Percentiles rank a stretch among this genome's conserved stretches.
Conservation (phyloP, 2,113 vertebrate species). For the Asarcornis scutulata region DNA sequence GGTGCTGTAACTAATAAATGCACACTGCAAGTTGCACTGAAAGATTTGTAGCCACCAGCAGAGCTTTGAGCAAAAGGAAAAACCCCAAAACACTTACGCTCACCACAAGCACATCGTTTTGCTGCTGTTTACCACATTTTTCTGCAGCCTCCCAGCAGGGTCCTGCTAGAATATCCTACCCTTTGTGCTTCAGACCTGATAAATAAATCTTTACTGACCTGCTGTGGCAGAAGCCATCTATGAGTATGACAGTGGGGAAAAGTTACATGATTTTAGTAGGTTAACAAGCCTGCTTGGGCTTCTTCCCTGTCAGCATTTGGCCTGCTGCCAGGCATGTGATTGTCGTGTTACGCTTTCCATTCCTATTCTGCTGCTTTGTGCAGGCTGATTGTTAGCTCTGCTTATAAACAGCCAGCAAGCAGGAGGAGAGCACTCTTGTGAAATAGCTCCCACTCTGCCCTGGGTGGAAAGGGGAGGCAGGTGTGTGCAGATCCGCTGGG, state of each 20-base stretch:
- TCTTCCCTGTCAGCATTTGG: slow-evolving; percentile 19
- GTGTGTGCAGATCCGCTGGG: neutral
- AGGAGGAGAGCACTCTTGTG: neutral
- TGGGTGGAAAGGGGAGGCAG: neutral
- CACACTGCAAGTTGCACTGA: neutral
- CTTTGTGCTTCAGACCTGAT: neutral
- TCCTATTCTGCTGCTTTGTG: neutral
- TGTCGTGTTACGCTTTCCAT: neutral
- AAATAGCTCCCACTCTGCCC: neutral
- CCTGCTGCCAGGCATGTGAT: slow-evolving; percentile 12
- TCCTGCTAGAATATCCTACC: neutral
- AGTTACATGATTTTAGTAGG: neutral
- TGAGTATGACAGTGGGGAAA: neutral
- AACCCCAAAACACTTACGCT: neutral
- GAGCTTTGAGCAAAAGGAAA: slow-evolving; percentile 14
- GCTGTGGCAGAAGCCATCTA: neutral
- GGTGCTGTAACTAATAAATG: slow-evolving; percentile 43
- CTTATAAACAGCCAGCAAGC: neutral
- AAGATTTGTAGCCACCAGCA: slow-evolving; percentile 23
- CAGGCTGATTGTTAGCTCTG: neutral
- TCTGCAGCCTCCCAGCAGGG: neutral
- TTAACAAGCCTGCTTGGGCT: neutral
- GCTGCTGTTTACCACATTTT: neutral
- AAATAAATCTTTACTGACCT: slow-evolving; percentile 46
- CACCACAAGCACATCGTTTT: neutral